Conservation (phyloP, 1,140 invertebrate species). For the Orius laevigatus region DNA sequence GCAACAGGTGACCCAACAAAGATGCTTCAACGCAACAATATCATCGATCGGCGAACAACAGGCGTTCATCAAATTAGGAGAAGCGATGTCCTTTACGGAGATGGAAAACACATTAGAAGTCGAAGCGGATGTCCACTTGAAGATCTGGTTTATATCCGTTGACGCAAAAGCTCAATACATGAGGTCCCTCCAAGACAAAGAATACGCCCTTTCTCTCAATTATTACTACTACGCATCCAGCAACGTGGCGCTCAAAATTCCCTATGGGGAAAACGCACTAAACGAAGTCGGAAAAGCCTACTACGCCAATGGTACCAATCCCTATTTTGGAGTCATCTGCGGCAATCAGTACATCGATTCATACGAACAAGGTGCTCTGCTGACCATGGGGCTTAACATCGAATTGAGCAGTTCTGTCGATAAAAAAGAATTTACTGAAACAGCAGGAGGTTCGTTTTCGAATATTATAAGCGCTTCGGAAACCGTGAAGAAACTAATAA, state of each 20-base stretch:
- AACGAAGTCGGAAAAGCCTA: neutral
- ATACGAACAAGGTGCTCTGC: neutral
- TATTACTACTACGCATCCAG: no score
- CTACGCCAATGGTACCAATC: neutral
- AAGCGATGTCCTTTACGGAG: neutral
- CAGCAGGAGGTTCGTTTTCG: no score
- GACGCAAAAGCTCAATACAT: no score
- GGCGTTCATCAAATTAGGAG: neutral
- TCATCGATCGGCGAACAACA: neutral
- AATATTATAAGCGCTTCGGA: no score
- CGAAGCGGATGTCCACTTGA: no score
- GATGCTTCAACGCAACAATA: neutral
- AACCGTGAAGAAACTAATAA: no score
- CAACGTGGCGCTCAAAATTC: no score
- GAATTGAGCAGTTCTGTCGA: neutral
- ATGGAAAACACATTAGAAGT: neutral
- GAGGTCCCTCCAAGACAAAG: no score
- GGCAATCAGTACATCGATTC: neutral
- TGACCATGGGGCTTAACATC: neutral
- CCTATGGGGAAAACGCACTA: no score
- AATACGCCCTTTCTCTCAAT: no score
- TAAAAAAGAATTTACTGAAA: neutral
- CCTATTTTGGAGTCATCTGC: neutral
- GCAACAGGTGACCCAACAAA: neutral
- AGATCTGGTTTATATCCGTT: no score